A percentile compares a stretch with the other conserved stretches of the same genome.
Conservation (phyloP, 2,797 vertebrate genomes). For the Alfaro cultratus region DNA sequence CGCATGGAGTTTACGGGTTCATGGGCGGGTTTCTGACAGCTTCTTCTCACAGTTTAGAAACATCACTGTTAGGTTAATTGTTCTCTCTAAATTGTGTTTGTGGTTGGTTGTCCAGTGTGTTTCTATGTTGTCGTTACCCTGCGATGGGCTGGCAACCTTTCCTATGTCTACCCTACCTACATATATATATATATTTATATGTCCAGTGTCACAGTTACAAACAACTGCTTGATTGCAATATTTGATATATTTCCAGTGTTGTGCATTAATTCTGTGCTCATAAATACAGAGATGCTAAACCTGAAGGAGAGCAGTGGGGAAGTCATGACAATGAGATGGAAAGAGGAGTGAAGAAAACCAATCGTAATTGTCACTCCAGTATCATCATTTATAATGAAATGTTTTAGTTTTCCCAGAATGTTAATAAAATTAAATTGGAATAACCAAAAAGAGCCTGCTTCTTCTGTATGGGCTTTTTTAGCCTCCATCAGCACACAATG, state of each 20-base stretch:
- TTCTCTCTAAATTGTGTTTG: no score
- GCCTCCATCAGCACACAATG: background rate
- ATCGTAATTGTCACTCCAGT: background rate
- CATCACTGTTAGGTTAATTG: no score
- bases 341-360: background rate
- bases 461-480: background rate
- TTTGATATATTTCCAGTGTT: background rate
- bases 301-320: background rate
- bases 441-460: background rate
- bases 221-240: background rate
- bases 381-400: background rate
- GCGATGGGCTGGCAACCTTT: no score
- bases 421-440: background rate
- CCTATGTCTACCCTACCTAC: no score
- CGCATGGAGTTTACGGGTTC: background rate
- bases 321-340: background rate
- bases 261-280: background rate
- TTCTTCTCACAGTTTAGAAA: no score
- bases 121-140: no score
- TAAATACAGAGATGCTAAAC: background rate
- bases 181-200: background rate
- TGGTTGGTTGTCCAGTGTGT: no score
- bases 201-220: background rate
- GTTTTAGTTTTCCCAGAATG: background rate
- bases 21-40: no score